Evolutionary conservation across 1,140 invertebrate genomes (phyloP).

Genomic region (Theocolax elegans): DNA sequence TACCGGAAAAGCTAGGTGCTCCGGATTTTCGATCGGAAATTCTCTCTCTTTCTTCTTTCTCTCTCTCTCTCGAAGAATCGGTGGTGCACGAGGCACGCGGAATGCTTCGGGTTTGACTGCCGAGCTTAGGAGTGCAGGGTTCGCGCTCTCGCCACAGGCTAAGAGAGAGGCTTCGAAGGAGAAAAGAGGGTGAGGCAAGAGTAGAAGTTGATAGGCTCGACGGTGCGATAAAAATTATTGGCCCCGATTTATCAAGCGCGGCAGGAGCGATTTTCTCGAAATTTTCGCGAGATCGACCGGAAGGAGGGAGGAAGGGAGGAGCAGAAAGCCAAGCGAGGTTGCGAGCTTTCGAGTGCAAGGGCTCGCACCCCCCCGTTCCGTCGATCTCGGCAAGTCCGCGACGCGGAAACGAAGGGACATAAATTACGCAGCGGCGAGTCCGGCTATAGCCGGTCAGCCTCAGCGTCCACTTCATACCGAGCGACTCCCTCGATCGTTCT

Average conservation of each 20-base stretch:
- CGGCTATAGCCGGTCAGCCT: too few relatives aligned
- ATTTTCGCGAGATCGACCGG: constrained; percentile 55
- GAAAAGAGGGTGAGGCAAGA: constrained; percentile 37
- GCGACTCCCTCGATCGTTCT: constrained; percentile 31
- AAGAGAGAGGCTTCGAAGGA: too few relatives aligned
- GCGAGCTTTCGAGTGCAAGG: constrained; percentile 24
- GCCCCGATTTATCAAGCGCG: constrained; percentile 56
- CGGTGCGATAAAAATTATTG: constrained; percentile 56
- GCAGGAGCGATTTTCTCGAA: constrained; percentile 61
- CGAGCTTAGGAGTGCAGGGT: too few relatives aligned
- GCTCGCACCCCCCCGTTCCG: constrained; percentile 52
- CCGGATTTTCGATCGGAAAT: constrained; percentile 49
- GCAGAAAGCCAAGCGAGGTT: background rate
- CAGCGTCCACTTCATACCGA: constrained; percentile 46
- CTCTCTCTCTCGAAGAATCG: constrained; percentile 53
- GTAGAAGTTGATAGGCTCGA: constrained; percentile 44
- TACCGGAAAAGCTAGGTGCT: background rate
- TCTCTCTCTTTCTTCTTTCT: too few relatives aligned
- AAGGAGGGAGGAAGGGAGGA: constrained; percentile 7
- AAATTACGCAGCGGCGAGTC: constrained; percentile 61
- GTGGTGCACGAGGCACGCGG: constrained; percentile 27
- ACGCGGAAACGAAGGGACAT: constrained; percentile 64
- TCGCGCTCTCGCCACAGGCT: too few relatives aligned
- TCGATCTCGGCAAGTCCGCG: constrained; percentile 44
- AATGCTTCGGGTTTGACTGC: too few relatives aligned